Conservation (phyloP, 2,113 vertebrate species). For the Osmerus eperlanus region DNA sequence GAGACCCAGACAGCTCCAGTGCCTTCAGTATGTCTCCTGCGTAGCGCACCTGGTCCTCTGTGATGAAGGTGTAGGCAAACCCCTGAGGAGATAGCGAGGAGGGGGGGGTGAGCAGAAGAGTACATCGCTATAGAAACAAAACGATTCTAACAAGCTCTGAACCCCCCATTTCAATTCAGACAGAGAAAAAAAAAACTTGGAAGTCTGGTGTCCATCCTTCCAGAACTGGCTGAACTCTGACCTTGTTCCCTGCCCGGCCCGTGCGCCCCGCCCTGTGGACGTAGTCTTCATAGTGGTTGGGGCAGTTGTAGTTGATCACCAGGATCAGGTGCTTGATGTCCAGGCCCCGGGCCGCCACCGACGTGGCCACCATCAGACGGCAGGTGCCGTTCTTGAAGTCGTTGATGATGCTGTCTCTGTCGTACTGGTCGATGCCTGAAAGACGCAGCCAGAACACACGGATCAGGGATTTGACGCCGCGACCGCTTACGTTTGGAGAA, state of each 20-base stretch:
- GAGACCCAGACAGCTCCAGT: conserved; percentile 86
- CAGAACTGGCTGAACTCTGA: conserved; percentile 45
- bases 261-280: conserved; percentile 95
- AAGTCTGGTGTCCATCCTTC: no score
- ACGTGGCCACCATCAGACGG: conserved; percentile 94
- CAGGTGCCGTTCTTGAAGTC: conserved; percentile 97
- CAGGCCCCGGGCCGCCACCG: conserved; percentile 91
- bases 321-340: conserved; percentile 97
- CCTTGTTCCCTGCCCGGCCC: conserved; percentile 95
- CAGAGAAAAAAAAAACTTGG: no score
- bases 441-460: background rate
- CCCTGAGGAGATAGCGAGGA: conserved; percentile 71
- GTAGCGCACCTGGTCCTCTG: conserved; percentile 91
- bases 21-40: conserved; percentile 97
- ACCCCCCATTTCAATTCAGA: no score
- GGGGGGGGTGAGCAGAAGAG: no score
- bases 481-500: no score
- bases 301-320: conserved; percentile 95
- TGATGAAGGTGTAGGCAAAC: conserved; percentile 95
- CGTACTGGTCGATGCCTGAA: conserved; percentile 96
- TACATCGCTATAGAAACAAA: no score
- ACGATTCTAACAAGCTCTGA: no score
- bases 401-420: conserved; percentile 97
- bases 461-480: background rate
- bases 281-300: conserved; percentile 98